Conservation (phyloP, 2,113 vertebrate species). For the Columbina picui region DNA sequence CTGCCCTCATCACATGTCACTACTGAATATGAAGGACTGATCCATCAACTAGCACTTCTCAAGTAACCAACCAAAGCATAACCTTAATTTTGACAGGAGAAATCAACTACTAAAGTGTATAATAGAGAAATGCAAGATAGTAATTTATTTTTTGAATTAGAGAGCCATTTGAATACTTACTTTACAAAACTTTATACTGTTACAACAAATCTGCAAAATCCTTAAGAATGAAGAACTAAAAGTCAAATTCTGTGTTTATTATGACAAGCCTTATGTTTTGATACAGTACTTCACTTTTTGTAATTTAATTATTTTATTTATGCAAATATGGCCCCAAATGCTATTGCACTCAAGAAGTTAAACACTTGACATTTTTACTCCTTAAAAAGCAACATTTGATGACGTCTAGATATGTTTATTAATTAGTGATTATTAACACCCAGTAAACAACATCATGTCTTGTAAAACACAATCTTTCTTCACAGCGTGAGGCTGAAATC, state of each 20-base stretch:
- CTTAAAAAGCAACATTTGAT: slow-evolving; percentile 78
- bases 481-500: slow-evolving; percentile 86
- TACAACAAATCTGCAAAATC: background rate
- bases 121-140: background rate
- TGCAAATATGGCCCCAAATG: slow-evolving; percentile 47
- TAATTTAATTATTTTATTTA: slow-evolving; percentile 70
- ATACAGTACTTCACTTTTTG: background rate
- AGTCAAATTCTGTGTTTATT: slow-evolving; percentile 3
- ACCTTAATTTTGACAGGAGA: slow-evolving; percentile 10
- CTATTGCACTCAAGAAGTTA: slow-evolving; percentile 65
- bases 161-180: background rate
- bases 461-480: slow-evolving; percentile 95
- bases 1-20: background rate
- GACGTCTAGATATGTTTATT: slow-evolving; percentile 91
- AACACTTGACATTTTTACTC: slow-evolving; percentile 80
- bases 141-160: background rate
- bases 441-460: slow-evolving; percentile 99
- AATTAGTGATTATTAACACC: slow-evolving; percentile 99
- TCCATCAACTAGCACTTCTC: background rate
- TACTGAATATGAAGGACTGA: slow-evolving; percentile 18
- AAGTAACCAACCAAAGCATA: slow-evolving; percentile 4
- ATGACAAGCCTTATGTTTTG: background rate
- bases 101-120: background rate
- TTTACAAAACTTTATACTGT: background rate
- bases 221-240: background rate